Base-by-base conservation (phyloP, 2,113 vertebrate species). In the Callorhinus ursinus region DNA sequence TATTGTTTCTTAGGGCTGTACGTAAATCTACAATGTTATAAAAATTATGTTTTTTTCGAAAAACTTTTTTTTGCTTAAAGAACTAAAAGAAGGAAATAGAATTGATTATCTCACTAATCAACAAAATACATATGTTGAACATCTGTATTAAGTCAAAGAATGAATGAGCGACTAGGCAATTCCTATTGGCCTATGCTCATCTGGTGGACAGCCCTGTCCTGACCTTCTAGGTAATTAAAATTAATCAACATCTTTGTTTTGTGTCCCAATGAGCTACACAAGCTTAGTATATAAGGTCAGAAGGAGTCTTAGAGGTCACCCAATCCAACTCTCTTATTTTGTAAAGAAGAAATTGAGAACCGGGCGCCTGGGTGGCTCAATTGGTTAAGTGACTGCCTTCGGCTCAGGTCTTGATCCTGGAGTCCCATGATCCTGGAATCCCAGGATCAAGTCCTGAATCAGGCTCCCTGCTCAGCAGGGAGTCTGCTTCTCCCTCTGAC, bases 171-270 rank as follows among this genome's bases (percentile, higher is more conserved):
- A 71, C 21, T 36, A 90, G 55, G 55, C 3, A 82, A 79, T 74
- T 86, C 36, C 61, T 90, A 5, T 49, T 55, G 72, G 22, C 5
- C 39, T 77, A 2, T 72, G n/a, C 4, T 88, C 88, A 84, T 51
- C 65, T 90, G 24, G 77, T 36, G 4, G 12, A 67, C 15, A 91
- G 59, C 22, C 39, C 28, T 83, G 42, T 46, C 21, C 93, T 86
- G 39, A 88, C 8, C 10, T 63, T 85, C 26, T 46, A 88, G 1
- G 39, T 61, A 92, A 97, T 82, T 96, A 86, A 95, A 96, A 91
- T 36, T 53, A 84, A 95, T 86, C 39, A 65, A n/a, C 26, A 95
- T n/a, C 33, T 94, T 85, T 92, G 14, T 88, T 96, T 91, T 94
- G 49, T 71, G 67, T 57, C 22, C 18, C 72, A 0, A 19, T 77